Evolutionary conservation across 2,113 vertebrate genomes (phyloP), one percentile per base, ranked within the genome.

Genomic region (Alethe diademata): DNA sequence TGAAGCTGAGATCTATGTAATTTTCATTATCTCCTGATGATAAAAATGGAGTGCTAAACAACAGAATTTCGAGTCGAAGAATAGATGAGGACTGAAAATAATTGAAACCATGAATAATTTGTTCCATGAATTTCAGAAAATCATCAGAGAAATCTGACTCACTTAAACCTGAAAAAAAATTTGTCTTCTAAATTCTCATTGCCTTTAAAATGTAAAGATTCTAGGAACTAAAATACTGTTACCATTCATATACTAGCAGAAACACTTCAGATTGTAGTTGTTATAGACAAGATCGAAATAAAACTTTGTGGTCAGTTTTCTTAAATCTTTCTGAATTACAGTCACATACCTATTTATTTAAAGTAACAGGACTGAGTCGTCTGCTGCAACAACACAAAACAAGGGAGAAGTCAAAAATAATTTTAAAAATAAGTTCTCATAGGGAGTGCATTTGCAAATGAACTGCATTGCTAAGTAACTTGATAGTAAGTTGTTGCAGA

Each of bases 341-440:
- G 5, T 28, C 11, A 26, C 25, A 43, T 12, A 16, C 4, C 28
- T 78, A 12, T 73, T n/a, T 22, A 66, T 61, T 70, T 81, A 78
- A 78, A 81, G 4, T 6, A 57, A 40, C 3, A n/a, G 11, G 4
- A 51, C 3, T 73, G 15, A 66, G 74, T 48, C 12, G 54, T 25
- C 28, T 53, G 11, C 12, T 75, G 8, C n/a, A 86, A 40, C 38
- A 83, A 48, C 3, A 80, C 14, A 64, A 84, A 61, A 51, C 2
- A 51, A 72, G 3, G 3, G 4, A 3, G 0, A 2, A 28, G 43
- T 12, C 13, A 12, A 45, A 43, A 50, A 23, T 36, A 26, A 36
- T 14, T 36, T 18, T 6, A 2, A 23, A 24, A 33, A 17, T 0
- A 7, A 50, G 1, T 45, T 38, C 3, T 51, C 14, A 24, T 26